These are phyloP conservation scores for Colostygia pectinataria DNA, from an alignment of 2,888 invertebrate species.

Conservation along the genomic window DNA sequence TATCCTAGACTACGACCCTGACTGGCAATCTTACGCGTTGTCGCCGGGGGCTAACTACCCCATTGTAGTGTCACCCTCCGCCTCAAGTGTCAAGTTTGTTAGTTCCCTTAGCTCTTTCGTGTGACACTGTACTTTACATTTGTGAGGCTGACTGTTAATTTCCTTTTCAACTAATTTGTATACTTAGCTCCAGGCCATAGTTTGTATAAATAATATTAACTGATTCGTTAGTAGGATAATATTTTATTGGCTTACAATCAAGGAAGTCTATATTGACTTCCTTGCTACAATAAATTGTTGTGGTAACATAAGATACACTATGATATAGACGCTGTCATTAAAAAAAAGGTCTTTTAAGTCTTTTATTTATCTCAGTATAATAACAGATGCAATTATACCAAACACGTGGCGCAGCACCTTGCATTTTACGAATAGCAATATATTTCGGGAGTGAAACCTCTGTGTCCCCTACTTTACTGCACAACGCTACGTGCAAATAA, in stretches of 20 bases:
- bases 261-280: too few relatives aligned
- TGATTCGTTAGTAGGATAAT: too few relatives aligned
- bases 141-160: conserved; percentile 23
- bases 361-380: too few relatives aligned
- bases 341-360: too few relatives aligned
- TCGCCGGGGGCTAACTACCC: conserved; percentile 40
- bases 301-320: too few relatives aligned
- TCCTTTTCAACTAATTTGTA: conserved; percentile 15
- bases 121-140: conserved; percentile 33
- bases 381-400: too few relatives aligned
- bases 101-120: conserved; percentile 42
- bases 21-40: conserved; percentile 48
- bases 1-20: conserved; percentile 7
- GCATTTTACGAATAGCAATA: conserved; percentile 41
- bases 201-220: too few relatives aligned
- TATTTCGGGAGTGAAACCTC: conserved; percentile 21
- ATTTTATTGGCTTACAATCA: too few relatives aligned
- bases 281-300: too few relatives aligned
- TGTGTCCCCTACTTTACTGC: background rate
- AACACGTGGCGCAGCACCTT: conserved; percentile 35
- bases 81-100: conserved; percentile 54
- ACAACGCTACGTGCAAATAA: conserved; percentile 3
- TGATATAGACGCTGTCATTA: too few relatives aligned
- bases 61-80: conserved; percentile 45
- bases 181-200: too few relatives aligned